Base-by-base conservation (phyloP, 2,113 vertebrate genomes). In the Jaculus jaculus region DNA sequence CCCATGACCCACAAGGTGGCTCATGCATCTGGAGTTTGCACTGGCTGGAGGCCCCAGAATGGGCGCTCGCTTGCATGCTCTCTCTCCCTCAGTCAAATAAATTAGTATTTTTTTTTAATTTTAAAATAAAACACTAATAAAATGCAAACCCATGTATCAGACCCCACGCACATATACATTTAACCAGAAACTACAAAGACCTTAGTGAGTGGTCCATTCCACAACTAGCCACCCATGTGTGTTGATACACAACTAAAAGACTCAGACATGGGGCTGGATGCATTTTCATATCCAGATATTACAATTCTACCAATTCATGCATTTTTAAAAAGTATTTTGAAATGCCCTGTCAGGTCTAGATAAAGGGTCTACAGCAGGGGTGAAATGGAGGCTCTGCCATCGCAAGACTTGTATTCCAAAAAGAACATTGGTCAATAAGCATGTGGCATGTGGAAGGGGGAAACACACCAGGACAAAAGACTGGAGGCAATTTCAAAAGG, bases 101-200 rank as follows among this genome's bases (percentile, higher is more conserved):
- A 47, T 47, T 47, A 47, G 8, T 6, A 47, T 47, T 6, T 47
- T 47, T 47, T 47, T 47, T 47, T 47, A 47, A 47, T 47, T 47
- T 47, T 47, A 47, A 47, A 47, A 47, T 6, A 47, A 47, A 47
- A 47, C 42, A 47, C 42, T 47, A 47, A 47, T 23, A 61, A 20
- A 65, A n/a, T 3, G 11, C 17, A n/a, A 71, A 54, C 68, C 26
- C 60, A 69, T 9, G 1, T 2, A 10, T 10, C 54, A 4, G 34
- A 66, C 4, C 39, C 3, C 68, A 18, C 8, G 3, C 75, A 5
- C 61, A n/a, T 12, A 0, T 5, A 7, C 32, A 37, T 28, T 42
- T 78, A 21, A 10, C 54, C 54, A 54, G 54, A 54, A 54, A 54
- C 54, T 54, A 54, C 11, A 12, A 12, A 54, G 54, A 12, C 54